Percentiles rank a stretch among this genome's conserved stretches.
phyloP scores from a whole-genome alignment of 2,113 vertebrate genomes.

The Sebastes fasciatus region DNA sequence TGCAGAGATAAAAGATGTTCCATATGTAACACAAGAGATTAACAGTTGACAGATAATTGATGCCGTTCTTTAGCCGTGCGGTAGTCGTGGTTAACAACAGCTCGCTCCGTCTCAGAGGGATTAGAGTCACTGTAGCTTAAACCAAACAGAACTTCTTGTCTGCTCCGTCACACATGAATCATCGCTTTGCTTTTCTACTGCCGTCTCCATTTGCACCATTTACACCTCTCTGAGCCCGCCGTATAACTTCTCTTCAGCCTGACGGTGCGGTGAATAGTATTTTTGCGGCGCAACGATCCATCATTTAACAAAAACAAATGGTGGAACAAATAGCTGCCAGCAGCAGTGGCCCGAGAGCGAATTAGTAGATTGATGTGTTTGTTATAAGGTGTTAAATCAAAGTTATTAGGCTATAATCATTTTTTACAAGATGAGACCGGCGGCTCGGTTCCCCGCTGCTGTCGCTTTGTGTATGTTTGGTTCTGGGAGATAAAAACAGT shows the following conservation, averaged over 20 bases:
- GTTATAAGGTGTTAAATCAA: slow-evolving; percentile 76
- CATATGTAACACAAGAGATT: neutral
- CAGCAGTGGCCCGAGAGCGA: slow-evolving; percentile 46
- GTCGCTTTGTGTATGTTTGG: slow-evolving; percentile 34
- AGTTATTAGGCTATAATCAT: slow-evolving; percentile 76
- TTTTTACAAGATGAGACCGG: slow-evolving; percentile 62
- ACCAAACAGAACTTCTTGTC: slow-evolving; percentile 31
- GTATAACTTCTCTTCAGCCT: slow-evolving; percentile 11
- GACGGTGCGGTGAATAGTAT: slow-evolving; percentile 39
- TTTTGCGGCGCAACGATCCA: slow-evolving; percentile 53
- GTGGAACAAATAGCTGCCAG: slow-evolving; percentile 52
- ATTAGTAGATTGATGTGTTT: slow-evolving; percentile 71
- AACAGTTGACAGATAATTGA: neutral
- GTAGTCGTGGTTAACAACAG: slow-evolving; percentile 14
- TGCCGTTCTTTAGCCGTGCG: slow-evolving; percentile 26
- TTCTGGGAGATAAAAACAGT: slow-evolving; percentile 56
- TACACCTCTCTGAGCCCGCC: slow-evolving; percentile 7
- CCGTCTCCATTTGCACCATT: slow-evolving; percentile 5
- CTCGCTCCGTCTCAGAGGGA: slow-evolving; percentile 30
- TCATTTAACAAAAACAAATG: slow-evolving; percentile 73
- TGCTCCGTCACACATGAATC: slow-evolving; percentile 20
- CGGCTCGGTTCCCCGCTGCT: slow-evolving; percentile 26
- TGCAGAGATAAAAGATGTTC: too few species aligned
- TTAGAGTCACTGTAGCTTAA: slow-evolving; percentile 38
- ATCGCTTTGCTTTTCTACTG: slow-evolving; percentile 26